Evolutionary conservation across 1,140 invertebrate species (phyloP), one percentile per base, ranked within the genome.

Genomic region (Atta texana): DNA sequence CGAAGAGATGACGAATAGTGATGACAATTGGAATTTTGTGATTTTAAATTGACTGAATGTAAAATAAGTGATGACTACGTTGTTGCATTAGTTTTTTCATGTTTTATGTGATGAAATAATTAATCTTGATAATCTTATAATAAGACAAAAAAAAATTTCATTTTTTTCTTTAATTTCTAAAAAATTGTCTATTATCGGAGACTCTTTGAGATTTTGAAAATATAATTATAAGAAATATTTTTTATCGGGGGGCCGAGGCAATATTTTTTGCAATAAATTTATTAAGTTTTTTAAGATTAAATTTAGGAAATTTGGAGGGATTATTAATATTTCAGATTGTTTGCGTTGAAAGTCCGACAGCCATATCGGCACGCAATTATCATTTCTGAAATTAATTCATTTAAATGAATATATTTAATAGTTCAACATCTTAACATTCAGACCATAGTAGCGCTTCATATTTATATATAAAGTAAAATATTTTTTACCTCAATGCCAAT

Each of bases 21-120:
- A 6, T 24, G 61, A 49, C 51, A 57, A 14, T 14, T 24, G 39
- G 39, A 72, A 59, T 72, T 74, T 71, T 18, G 80, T 66, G 66
- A 74, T 61, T 61, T 51, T 3, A 2, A 84, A 59, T 51, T n/a
- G 34, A 59, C 18, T 12, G 24, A 3, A n/a, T 64, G 8, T 51
- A 14, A 84, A 18, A 12, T 82, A 74, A 84, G 24, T 24, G 39
- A 75, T 61, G 24, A 28, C 14, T 59, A 39, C 12, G 12, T 49
- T 51, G 49, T 61, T 12, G 24, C 16, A 57, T 59, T 51, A 69
- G 21, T 24, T 49, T n/a, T 69, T 16, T n/a, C n/a, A 55, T 34
- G 49, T 55, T 55, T n/a, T 7, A 8, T n/a, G n/a, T 0, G 24
- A 28, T 18, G 44, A 31, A 28, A 18, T 2, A 71, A 39, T 71